Percentiles rank a stretch among this genome's conserved stretches.
Evolutionary conservation across 1,140 invertebrate species (phyloP).

Genomic region (Leguminivora glycinivorella): DNA sequence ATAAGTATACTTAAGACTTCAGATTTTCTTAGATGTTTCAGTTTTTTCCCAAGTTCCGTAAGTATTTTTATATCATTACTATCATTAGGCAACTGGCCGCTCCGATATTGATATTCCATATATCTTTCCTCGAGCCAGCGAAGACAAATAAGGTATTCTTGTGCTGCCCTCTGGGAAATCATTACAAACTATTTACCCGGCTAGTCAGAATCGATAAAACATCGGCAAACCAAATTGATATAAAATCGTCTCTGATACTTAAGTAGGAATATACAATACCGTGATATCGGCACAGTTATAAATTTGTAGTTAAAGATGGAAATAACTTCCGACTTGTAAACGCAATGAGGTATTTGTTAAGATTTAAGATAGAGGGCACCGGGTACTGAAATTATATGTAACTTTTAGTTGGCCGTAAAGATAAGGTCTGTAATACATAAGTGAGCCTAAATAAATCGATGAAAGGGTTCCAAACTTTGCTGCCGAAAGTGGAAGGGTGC

Average conservation of each 20-base stretch:
- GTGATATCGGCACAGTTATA: background rate
- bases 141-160: conserved; percentile 13
- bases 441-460: conserved; percentile 23
- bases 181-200: background rate
- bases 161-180: conserved; percentile 8
- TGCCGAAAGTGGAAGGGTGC: conserved; percentile 24
- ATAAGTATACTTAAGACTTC: too few relatives aligned
- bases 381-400: background rate
- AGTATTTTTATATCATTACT: conserved; percentile 1
- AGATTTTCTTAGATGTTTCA: background rate
- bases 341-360: background rate
- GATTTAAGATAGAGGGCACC: background rate
- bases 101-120: conserved; percentile 13
- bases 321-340: background rate
- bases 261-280: background rate
- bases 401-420: conserved; percentile 6
- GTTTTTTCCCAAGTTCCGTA: background rate
- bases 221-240: background rate
- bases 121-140: background rate
- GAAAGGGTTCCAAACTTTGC: conserved; percentile 31
- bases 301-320: background rate
- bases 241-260: background rate
- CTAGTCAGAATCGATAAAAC: background rate
- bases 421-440: conserved; percentile 5
- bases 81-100: conserved; percentile 9